phyloP scores from a whole-genome alignment of 2,113 vertebrate genomes.

The Channa maculata region DNA sequence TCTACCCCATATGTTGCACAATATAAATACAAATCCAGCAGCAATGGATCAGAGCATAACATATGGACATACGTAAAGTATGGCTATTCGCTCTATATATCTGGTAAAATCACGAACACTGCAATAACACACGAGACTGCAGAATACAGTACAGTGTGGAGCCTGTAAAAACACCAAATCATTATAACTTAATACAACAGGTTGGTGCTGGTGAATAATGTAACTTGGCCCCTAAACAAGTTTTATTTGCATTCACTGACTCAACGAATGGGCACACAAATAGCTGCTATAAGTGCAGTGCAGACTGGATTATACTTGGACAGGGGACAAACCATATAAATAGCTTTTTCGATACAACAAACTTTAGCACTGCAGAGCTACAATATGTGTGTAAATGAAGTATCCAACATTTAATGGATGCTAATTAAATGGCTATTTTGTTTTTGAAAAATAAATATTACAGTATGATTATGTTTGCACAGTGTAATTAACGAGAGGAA shows the following conservation, averaged over 20 bases:
- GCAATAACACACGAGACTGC: constrained; percentile 47
- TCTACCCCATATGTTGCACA: constrained; percentile 68
- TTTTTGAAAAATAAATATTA: constrained; percentile 25
- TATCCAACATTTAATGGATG: constrained; percentile 27
- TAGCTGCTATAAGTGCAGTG: constrained; percentile 44
- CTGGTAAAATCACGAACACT: constrained; percentile 48
- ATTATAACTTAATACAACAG: constrained; percentile 50
- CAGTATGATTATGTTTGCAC: constrained; percentile 33
- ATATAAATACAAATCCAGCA: constrained; percentile 70
- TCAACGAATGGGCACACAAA: constrained; percentile 45
- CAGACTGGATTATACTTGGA: constrained; percentile 48
- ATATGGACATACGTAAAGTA: constrained; percentile 37
- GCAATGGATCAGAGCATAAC: constrained; percentile 62
- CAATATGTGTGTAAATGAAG: constrained; percentile 42
- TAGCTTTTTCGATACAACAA: constrained; percentile 43
- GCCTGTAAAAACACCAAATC: constrained; percentile 45
- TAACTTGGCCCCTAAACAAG: constrained; percentile 50
- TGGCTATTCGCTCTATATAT: constrained; percentile 45
- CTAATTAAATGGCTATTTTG: not conserved
- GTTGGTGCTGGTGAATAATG: constrained; percentile 52
- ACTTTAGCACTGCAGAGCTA: constrained; percentile 47
- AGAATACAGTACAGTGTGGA: constrained; percentile 38
- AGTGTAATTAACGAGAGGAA: constrained; percentile 53
- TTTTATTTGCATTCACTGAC: constrained; percentile 49
- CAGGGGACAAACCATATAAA: constrained; percentile 45